These are phyloP conservation scores for Larimichthys polyactis DNA, from an alignment of 2,113 vertebrate genomes.

Conservation along the genomic window DNA sequence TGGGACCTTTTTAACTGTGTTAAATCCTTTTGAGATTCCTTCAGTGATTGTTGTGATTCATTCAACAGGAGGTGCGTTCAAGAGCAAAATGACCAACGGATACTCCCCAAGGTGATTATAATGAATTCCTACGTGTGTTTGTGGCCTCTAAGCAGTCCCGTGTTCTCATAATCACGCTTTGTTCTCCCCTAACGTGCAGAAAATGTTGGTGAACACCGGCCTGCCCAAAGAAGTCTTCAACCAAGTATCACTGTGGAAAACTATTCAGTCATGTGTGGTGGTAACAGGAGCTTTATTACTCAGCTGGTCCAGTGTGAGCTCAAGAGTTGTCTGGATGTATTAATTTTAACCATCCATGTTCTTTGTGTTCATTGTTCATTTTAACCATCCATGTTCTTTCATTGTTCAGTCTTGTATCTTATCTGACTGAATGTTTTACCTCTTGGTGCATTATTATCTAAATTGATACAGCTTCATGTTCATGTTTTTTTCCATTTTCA, in stretches of 20 bases:
- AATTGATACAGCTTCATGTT: neutral
- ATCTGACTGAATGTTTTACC: neutral
- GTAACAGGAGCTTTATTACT: neutral
- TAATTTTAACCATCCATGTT: neutral
- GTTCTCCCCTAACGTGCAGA: neutral
- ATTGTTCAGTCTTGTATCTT: neutral
- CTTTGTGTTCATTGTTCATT: neutral
- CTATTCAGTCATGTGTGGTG: neutral
- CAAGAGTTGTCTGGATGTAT: neutral
- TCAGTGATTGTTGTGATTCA: neutral
- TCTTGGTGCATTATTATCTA: neutral
- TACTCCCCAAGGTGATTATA: conserved; percentile 38
- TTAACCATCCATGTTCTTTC: neutral
- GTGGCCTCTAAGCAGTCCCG: neutral
- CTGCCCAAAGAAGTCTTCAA: neutral
- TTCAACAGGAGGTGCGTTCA: conserved; percentile 40
- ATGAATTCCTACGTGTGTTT: neutral
- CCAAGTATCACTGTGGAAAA: neutral
- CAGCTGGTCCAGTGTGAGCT: neutral
- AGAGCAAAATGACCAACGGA: neutral
- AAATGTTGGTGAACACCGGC: conserved; percentile 6
- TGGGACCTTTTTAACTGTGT: neutral
- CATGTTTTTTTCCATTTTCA: neutral
- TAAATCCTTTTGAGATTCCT: neutral
- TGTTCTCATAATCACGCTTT: neutral